Evolutionary conservation across 2,113 vertebrate species (phyloP).

Genomic region (Gnathonemus longibarbis): DNA sequence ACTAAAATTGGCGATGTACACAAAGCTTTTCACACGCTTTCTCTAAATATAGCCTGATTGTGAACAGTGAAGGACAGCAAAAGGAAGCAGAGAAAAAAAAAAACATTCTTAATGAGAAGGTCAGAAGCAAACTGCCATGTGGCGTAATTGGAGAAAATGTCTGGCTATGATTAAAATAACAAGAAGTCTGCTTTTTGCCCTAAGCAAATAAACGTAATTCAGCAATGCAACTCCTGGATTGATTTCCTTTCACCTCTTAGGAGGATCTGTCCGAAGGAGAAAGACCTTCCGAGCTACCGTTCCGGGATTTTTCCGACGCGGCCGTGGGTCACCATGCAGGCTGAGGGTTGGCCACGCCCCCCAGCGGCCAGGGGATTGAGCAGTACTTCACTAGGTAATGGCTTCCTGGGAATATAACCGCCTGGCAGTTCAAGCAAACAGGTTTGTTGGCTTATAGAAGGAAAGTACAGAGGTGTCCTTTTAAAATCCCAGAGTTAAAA

Average conservation of each 20-base stretch:
- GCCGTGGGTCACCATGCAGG: too few relatives aligned
- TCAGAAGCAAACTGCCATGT: neutral
- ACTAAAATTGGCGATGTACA: neutral
- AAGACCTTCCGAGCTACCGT: neutral
- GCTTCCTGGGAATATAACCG: neutral
- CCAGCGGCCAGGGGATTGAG: neutral
- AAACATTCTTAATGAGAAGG: neutral
- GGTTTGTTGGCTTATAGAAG: neutral
- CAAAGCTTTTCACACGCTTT: neutral
- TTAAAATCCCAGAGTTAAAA: neutral
- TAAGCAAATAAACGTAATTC: neutral
- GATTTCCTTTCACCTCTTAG: neutral
- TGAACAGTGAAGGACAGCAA: neutral
- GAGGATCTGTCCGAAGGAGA: neutral
- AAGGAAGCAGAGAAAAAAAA: neutral
- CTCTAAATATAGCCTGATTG: neutral
- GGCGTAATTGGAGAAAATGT: neutral
- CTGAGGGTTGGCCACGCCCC: neutral
- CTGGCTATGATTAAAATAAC: neutral
- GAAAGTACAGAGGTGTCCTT: neutral
- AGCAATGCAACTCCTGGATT: neutral
- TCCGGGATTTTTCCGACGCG: neutral
- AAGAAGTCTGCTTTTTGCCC: neutral
- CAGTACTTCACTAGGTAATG: neutral
- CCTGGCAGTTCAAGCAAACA: neutral